A percentile compares a stretch with the other conserved stretches of the same genome.
Evolutionary conservation across 2,888 invertebrate genomes (phyloP).

Genomic region (Gortyna flavago): DNA sequence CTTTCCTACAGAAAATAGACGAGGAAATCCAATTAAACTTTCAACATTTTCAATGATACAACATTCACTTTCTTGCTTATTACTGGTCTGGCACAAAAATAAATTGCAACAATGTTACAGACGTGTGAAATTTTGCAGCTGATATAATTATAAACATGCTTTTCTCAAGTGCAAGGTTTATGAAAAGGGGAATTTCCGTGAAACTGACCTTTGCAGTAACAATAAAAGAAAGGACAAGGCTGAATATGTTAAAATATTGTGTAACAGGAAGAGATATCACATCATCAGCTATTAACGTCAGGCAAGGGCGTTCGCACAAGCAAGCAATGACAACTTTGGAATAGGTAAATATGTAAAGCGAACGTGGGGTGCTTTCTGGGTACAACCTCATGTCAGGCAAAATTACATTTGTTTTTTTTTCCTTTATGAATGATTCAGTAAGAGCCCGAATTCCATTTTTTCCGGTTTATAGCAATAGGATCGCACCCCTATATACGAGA

Average conservation of each 20-base stretch:
- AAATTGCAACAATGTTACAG: slow-evolving; percentile 30
- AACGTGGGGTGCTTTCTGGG: too few relatives aligned
- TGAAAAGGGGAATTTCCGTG: slow-evolving; percentile 1
- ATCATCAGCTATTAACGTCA: neutral
- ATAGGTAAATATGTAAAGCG: too few relatives aligned
- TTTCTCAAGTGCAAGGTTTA: slow-evolving; percentile 54
- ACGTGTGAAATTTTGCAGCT: slow-evolving; percentile 33
- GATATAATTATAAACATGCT: slow-evolving; percentile 5
- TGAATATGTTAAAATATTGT: neutral
- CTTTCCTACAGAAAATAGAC: neutral
- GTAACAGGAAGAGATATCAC: neutral
- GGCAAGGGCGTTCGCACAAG: neutral
- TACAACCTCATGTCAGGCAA: too few relatives aligned
- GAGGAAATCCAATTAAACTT: slow-evolving; percentile 8
- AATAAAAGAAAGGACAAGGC: slow-evolving; percentile 47
- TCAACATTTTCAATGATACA: slow-evolving; percentile 33
- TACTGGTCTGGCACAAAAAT: slow-evolving; percentile 17
- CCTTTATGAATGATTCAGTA: too few relatives aligned
- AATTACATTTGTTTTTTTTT: too few relatives aligned
- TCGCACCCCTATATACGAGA: too few relatives aligned
- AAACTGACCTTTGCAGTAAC: slow-evolving; percentile 28
- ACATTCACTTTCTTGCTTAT: slow-evolving; percentile 13
- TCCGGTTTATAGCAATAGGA: too few relatives aligned
- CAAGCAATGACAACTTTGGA: too few relatives aligned
- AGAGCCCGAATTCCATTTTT: too few relatives aligned